Evolutionary conservation across 2,888 invertebrate species (phyloP).

Genomic region (Pollenia griseotomentosa): DNA sequence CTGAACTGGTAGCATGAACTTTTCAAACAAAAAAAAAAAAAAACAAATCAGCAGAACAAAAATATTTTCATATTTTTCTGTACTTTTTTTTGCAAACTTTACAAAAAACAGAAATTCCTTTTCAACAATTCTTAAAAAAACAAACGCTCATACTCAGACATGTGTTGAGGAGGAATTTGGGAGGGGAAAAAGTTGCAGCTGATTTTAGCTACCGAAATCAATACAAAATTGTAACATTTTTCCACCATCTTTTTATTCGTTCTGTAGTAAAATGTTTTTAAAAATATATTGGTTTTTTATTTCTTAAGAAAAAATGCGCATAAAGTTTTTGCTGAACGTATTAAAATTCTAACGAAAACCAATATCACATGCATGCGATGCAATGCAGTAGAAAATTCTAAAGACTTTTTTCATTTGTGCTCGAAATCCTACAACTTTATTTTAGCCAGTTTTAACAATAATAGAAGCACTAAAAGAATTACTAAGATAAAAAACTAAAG

Average conservation of each 20-base stretch:
- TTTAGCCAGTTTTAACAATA: neutral
- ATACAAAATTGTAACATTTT: conserved; percentile 19
- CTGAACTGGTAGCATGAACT: neutral
- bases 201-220: neutral
- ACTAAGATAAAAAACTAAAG: neutral
- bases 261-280: neutral
- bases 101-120: conserved; percentile 1
- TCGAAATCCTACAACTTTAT: neutral
- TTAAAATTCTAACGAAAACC: conserved; percentile 11
- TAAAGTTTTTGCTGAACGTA: conserved; percentile 6
- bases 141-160: neutral
- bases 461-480: neutral
- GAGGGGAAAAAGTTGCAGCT: neutral
- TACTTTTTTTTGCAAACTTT: neutral
- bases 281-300: conserved; percentile 22
- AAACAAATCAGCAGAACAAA: neutral
- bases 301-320: neutral
- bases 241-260: neutral
- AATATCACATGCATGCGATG: conserved; percentile 17
- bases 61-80: neutral
- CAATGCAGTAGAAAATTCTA: conserved; percentile 1
- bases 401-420: neutral
- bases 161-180: conserved; percentile 16
- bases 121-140: neutral
- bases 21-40: neutral